Conservation (phyloP, 1,140 invertebrate genomes). For the Pararge aegeria region DNA sequence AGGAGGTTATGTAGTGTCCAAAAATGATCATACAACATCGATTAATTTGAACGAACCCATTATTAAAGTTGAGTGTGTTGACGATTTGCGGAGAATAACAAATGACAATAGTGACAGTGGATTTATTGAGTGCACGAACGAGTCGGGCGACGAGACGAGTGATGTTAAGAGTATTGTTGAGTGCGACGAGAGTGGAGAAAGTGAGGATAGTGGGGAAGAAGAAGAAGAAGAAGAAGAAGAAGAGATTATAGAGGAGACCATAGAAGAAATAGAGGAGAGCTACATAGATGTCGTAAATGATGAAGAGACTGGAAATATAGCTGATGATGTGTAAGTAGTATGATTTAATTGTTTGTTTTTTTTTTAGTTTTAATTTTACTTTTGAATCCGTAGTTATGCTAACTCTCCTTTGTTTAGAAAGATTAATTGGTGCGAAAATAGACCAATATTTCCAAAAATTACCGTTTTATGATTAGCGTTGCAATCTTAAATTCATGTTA, state of each 20-base stretch:
- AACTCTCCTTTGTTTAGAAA: too few species aligned
- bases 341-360: background rate
- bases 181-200: slow-evolving; percentile 56
- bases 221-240: slow-evolving; percentile 43
- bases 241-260: slow-evolving; percentile 18
- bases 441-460: too few species aligned
- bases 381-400: too few species aligned
- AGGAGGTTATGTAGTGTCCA: slow-evolving; percentile 49
- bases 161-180: slow-evolving; percentile 51
- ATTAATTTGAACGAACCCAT: slow-evolving; percentile 51
- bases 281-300: slow-evolving; percentile 9
- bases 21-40: slow-evolving; percentile 58
- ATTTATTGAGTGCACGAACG: slow-evolving; percentile 60
- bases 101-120: slow-evolving; percentile 77
- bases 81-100: slow-evolving; percentile 51
- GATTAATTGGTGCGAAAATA: too few species aligned
- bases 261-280: slow-evolving; percentile 18
- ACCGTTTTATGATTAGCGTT: too few species aligned
- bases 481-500: too few species aligned
- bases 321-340: slow-evolving; percentile 27
- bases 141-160: slow-evolving; percentile 54
- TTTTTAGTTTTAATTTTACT: too few species aligned
- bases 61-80: slow-evolving; percentile 48
- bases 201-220: slow-evolving; percentile 38
- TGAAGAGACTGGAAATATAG: slow-evolving; percentile 8